phyloP scores from a whole-genome alignment of 1,140 invertebrate genomes.

The Acromyrmex charruanus region DNA sequence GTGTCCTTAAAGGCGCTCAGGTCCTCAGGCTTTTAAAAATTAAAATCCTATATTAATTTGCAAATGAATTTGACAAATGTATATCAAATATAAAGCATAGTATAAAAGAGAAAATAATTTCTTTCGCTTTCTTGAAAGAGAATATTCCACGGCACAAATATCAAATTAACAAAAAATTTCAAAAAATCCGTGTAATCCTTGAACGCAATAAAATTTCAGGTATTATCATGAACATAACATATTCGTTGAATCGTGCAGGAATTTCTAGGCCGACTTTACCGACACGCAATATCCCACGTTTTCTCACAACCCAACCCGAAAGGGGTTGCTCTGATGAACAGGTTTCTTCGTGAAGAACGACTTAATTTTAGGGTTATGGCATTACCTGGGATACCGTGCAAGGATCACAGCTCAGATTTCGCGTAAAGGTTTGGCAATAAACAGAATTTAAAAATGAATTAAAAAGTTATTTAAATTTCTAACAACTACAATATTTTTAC shows the following conservation, averaged over 20 bases:
- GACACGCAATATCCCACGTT: constrained; percentile 51
- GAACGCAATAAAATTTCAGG: constrained; percentile 6
- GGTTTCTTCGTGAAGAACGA: constrained; percentile 77
- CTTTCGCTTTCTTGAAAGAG: background rate
- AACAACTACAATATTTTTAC: background rate
- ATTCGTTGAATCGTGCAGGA: constrained; percentile 47
- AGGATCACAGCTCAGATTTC: constrained; percentile 70
- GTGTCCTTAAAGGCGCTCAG: background rate
- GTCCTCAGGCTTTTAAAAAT: background rate
- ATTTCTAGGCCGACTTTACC: constrained; percentile 53
- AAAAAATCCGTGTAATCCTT: background rate
- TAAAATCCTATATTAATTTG: background rate
- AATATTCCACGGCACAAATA: background rate
- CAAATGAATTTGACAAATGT: background rate
- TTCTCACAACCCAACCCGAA: constrained; percentile 63
- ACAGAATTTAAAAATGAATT: background rate
- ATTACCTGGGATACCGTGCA: constrained; percentile 66
- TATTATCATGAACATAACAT: constrained; percentile 19
- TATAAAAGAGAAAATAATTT: background rate
- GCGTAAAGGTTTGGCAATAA: constrained; percentile 3
- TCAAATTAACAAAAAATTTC: background rate
- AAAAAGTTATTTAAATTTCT: background rate
- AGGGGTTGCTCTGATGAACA: constrained; percentile 72
- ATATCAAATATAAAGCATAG: background rate
- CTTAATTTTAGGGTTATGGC: constrained; percentile 78